Conservation (phyloP, 1,140 invertebrate species). For the Brachionus koreanus region DNA sequence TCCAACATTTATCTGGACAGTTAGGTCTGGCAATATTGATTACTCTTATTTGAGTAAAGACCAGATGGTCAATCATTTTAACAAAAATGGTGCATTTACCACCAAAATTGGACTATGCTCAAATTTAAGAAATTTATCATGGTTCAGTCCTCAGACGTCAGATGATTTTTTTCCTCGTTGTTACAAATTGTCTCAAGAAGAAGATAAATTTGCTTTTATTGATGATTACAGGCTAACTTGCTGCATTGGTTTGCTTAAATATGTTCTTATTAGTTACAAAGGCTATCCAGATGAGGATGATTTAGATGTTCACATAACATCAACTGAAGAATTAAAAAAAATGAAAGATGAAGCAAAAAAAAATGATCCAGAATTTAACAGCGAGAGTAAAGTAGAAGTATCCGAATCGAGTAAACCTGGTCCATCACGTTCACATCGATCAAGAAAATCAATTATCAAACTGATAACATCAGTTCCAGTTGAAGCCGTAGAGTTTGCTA, state of each 20-base stretch:
- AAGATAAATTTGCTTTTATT: constrained; percentile 79
- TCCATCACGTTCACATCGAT: background rate
- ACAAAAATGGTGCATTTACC: constrained; percentile 72
- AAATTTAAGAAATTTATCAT: constrained; percentile 77
- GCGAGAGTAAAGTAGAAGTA: constrained; percentile 40
- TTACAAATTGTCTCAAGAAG: constrained; percentile 68
- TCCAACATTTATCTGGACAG: constrained; percentile 81
- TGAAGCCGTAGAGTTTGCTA: constrained; percentile 72
- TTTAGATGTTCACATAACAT: constrained; percentile 36
- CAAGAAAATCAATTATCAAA: constrained; percentile 25
- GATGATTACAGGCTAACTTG: constrained; percentile 83
- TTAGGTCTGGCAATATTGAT: constrained; percentile 73
- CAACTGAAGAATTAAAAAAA: constrained; percentile 45
- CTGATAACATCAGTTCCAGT: constrained; percentile 64
- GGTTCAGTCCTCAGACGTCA: constrained; percentile 77
- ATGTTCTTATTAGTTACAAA: constrained; percentile 64
- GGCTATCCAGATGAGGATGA: constrained; percentile 20
- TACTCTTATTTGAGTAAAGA: constrained; percentile 65
- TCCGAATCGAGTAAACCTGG: background rate
- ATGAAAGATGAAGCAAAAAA: constrained; percentile 53
- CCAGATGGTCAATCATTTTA: constrained; percentile 72
- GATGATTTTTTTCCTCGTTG: constrained; percentile 78
- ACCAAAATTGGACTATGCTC: constrained; percentile 75
- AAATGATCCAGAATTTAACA: constrained; percentile 48
- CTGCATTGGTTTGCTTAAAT: constrained; percentile 75